phyloP scores from a whole-genome alignment of 1,140 invertebrate genomes.

The Neotoxoptera formosana region DNA sequence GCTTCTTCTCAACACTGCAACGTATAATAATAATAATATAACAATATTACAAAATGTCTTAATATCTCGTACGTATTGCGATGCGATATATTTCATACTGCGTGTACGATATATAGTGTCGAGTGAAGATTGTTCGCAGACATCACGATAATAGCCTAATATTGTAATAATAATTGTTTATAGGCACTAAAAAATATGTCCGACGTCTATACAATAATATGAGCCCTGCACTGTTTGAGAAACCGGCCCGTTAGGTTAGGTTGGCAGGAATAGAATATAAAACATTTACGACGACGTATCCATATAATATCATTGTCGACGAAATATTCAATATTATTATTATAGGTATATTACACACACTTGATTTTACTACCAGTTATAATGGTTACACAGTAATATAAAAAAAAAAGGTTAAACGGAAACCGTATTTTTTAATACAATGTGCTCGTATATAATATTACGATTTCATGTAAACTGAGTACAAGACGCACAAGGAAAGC shows the following conservation, averaged over 20 bases:
- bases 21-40: too few relatives aligned
- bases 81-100: not conserved
- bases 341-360: not conserved
- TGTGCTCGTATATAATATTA: too few relatives aligned
- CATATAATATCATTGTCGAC: not conserved
- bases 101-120: not conserved
- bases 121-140: not conserved
- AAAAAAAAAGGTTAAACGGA: not conserved
- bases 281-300: not conserved
- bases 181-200: not conserved
- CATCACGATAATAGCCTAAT: not conserved
- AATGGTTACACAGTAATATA: not conserved
- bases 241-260: too few relatives aligned
- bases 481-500: not conserved
- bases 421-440: not conserved
- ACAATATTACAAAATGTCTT: not conserved
- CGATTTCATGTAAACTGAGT: not conserved
- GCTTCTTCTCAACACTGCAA: not conserved
- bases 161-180: not conserved
- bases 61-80: not conserved
- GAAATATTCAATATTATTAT: not conserved
- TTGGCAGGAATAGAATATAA: too few relatives aligned
- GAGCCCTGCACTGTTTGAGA: too few relatives aligned
- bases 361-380: not conserved
- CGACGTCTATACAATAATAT: too few relatives aligned